Percentiles rank a stretch among this genome's conserved stretches.
phyloP scores from a whole-genome alignment of 53 echinoderm and acorn worm genomes.

The Pentamera pediparva region DNA sequence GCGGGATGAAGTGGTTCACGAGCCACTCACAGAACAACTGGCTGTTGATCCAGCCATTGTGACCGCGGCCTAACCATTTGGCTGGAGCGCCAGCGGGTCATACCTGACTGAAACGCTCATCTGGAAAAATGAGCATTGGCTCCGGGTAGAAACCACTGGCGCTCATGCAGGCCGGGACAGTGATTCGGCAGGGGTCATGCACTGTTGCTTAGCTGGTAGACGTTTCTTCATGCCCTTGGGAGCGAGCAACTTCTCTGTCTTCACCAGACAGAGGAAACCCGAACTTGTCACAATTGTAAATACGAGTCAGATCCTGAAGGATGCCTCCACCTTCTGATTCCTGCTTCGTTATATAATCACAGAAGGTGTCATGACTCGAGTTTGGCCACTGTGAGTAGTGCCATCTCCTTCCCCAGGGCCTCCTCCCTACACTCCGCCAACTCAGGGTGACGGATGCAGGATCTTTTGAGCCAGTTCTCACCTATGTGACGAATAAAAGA shows the following conservation, averaged over 20 bases:
- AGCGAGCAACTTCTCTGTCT: slow-evolving; percentile 12
- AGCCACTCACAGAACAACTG: slow-evolving; percentile 22
- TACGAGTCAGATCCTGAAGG: slow-evolving; percentile 1
- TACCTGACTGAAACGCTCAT: neutral
- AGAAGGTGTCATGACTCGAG: too few relatives aligned
- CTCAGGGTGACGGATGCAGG: too few relatives aligned
- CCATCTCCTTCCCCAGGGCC: too few relatives aligned
- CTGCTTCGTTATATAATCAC: too few relatives aligned
- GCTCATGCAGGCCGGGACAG: neutral
- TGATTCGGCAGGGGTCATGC: slow-evolving; percentile 5
- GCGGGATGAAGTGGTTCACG: slow-evolving; percentile 1
- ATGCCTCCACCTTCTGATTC: too few relatives aligned
- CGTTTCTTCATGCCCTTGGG: slow-evolving; percentile 1
- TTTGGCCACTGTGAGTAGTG: too few relatives aligned
- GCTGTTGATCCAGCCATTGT: slow-evolving; percentile 22
- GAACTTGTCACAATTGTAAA: slow-evolving; percentile 17
- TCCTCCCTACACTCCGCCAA: too few relatives aligned
- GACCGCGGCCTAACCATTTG: neutral
- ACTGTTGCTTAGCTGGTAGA: neutral
- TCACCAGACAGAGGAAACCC: neutral
- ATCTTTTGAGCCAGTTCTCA: too few relatives aligned
- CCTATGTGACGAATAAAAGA: too few relatives aligned
- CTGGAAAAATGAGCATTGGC: slow-evolving; percentile 21
- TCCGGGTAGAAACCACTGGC: neutral
- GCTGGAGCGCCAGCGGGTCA: neutral